Percentiles rank a stretch among this genome's conserved stretches.
These are phyloP conservation scores for Nasonia oneida DNA, from an alignment of 2,888 invertebrate species.

Conservation along the genomic window DNA sequence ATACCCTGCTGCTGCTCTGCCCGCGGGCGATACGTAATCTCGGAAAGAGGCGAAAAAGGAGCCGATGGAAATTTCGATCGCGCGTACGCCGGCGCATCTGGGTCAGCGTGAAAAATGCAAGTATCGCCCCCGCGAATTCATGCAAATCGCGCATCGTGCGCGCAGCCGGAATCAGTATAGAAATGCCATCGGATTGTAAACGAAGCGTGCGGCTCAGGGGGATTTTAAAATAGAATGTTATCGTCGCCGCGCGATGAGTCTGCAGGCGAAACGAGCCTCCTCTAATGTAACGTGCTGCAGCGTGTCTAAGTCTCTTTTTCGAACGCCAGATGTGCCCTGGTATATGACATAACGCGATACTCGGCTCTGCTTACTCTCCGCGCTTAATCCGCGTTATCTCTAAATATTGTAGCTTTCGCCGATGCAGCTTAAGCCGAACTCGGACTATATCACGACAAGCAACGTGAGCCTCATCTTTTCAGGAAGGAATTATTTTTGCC, in stretches of 20 bases:
- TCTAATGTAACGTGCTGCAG: neutral
- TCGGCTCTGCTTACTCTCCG: neutral
- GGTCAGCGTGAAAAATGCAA: slow-evolving; percentile 10
- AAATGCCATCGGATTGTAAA: neutral
- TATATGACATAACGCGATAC: neutral
- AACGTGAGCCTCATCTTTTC: too few species aligned
- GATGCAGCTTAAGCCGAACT: too few species aligned
- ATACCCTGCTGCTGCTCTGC: too few species aligned
- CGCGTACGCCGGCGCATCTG: slow-evolving; percentile 13
- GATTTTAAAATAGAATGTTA: neutral
- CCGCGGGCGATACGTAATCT: too few species aligned
- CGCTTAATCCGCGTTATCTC: neutral
- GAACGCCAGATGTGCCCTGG: neutral
- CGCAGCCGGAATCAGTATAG: neutral
- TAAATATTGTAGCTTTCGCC: too few species aligned
- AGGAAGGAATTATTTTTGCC: neutral
- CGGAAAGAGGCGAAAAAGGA: slow-evolving; percentile 9
- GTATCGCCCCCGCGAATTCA: neutral
- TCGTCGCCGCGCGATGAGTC: neutral
- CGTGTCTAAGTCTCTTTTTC: neutral
- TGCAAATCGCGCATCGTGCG: neutral
- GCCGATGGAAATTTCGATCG: slow-evolving; percentile 43
- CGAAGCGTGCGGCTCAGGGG: neutral
- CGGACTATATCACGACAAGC: too few species aligned
- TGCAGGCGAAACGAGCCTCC: neutral